phyloP scores from a whole-genome alignment of 2,797 vertebrate species.

The Alcedo quadribrachys region DNA sequence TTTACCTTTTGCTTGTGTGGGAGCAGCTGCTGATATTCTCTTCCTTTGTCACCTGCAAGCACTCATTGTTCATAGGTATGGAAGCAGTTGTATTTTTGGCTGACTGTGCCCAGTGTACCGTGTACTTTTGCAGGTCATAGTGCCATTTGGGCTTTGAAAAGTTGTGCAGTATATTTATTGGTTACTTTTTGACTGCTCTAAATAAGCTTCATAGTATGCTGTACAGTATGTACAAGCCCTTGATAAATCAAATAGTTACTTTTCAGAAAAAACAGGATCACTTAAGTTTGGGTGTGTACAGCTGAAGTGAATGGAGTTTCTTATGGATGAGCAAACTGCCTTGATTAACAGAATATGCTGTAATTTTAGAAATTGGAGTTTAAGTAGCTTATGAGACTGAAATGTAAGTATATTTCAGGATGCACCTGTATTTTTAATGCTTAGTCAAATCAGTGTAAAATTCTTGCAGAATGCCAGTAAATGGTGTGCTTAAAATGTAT shows the following conservation, averaged over 20 bases:
- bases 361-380: not conserved
- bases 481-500: not conserved
- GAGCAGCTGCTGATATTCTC: fast-evolving
- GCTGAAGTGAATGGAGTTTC: not conserved
- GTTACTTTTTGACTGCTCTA: not conserved
- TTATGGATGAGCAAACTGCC: not conserved
- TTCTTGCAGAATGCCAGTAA: not conserved
- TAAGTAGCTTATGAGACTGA: not conserved
- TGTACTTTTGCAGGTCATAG: conserved; percentile 38
- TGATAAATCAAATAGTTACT: not conserved
- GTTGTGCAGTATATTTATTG: not conserved
- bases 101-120: not conserved
- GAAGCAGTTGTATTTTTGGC: not conserved
- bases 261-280: not conserved
- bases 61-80: fast-evolving
- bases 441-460: fast-evolving
- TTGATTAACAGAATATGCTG: not conserved
- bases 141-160: conserved; percentile 25
- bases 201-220: not conserved
- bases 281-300: not conserved
- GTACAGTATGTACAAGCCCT: not conserved
- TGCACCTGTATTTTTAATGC: not conserved
- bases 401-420: not conserved
- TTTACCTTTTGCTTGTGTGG: not conserved
- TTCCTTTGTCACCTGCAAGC: not conserved